A percentile compares a stretch with the other conserved stretches of the same genome.
phyloP scores from a whole-genome alignment of 2,888 invertebrate species.

The Aleiodes leptofemur region DNA sequence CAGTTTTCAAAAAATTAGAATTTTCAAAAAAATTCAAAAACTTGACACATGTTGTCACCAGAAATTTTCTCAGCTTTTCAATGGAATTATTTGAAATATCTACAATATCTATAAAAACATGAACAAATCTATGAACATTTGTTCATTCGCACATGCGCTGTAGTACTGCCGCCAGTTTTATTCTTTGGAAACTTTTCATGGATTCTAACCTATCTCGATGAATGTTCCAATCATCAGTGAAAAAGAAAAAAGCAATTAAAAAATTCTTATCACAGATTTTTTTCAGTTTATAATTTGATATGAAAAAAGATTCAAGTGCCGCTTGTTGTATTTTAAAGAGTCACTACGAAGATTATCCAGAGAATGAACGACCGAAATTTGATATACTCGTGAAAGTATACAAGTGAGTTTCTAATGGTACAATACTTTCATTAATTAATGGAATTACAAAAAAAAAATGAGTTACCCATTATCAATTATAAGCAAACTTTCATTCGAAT shows the following conservation, averaged over 20 bases:
- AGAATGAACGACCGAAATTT: background rate
- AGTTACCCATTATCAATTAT: slow-evolving; percentile 1
- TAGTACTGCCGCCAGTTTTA: too few species aligned
- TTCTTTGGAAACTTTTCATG: too few species aligned
- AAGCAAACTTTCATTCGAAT: too few species aligned
- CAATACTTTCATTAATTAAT: background rate
- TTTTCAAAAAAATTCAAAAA: too few species aligned
- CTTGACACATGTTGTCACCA: too few species aligned
- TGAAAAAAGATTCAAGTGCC: slow-evolving; percentile 1
- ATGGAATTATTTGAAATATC: too few species aligned
- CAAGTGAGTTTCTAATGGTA: background rate
- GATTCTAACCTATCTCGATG: background rate
- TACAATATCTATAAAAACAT: too few species aligned
- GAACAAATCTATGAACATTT: too few species aligned
- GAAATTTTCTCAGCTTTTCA: too few species aligned
- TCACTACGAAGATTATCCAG: background rate
- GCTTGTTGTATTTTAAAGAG: background rate
- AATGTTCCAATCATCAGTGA: background rate
- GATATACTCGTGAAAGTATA: slow-evolving; percentile 16
- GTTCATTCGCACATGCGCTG: too few species aligned
- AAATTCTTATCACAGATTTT: background rate
- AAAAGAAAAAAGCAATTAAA: background rate
- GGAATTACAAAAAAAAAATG: background rate
- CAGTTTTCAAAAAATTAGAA: too few species aligned
- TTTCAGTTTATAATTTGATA: background rate